Base-by-base conservation (phyloP, 2,113 vertebrate species). In the Lamprologus ornatipinnis region DNA sequence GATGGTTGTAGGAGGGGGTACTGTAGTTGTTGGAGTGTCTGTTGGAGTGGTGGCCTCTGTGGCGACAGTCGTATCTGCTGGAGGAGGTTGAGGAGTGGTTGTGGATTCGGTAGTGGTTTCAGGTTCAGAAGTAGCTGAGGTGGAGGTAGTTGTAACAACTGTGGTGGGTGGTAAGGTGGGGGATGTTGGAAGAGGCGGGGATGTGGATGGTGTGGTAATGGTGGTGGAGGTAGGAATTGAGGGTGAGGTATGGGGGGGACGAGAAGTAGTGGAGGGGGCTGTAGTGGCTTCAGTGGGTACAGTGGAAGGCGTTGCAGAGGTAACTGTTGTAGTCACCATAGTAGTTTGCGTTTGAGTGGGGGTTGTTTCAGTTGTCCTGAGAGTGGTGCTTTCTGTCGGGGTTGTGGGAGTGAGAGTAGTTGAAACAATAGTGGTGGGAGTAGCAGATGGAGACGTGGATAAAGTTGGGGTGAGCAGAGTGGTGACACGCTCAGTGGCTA, bases 401-500 rank as follows among this genome's bases (percentile, higher is more conserved):
- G 91, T 89, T 49, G 92, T 40, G 12, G 92, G 85, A 35, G 60
- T 33, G 13, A 42, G 28, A 33, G 90, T 82, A 13, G 91, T 89
- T 13, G 91, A 40, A 15, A 60, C 60, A 75, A 26, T 13, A 45
- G 89, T 65, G 31, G 92, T 11, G 17, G 91, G 54, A 19, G 45
- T 51, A 78, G 45, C 26, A 78, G 73, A 19, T 33, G 82, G 9
- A 73, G 87, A 7, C 4, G 85, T 78, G 31, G 87, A 42, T 47
- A 85, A 23, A 70, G 91, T 55, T 15, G 81, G 10, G 8, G 81
- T 88, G 15, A 75, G 49, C 6, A 14, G 33, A 78, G 84, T 85
- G 37, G 92, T 92, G 54, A 92, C 55, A 37, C 3, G 55, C 83
- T 91, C 84, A 14, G 93, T 94, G 42, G 89, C 26, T 57, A 87